Evolutionary conservation across 1,140 invertebrate species (phyloP).

Genomic region (Drosophila pectinifera): DNA sequence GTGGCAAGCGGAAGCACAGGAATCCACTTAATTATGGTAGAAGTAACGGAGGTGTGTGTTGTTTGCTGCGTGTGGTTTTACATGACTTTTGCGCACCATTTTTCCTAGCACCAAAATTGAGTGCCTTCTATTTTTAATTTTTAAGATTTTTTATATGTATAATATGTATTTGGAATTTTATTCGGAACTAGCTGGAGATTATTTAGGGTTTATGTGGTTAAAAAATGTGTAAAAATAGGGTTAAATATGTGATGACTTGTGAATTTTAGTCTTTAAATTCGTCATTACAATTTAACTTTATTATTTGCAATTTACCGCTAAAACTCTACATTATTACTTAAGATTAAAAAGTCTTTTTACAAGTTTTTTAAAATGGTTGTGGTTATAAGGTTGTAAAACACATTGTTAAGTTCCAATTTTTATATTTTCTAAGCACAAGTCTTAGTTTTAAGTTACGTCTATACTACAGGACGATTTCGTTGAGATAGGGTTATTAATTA

Average conservation of each 20-base stretch:
- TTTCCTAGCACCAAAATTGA: slow-evolving; percentile 64
- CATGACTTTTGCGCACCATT: slow-evolving; percentile 82
- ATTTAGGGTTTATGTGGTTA: background rate
- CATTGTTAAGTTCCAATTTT: too few species aligned
- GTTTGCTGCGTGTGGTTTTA: slow-evolving; percentile 84
- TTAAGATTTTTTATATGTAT: background rate
- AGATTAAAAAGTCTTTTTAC: background rate
- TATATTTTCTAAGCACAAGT: background rate
- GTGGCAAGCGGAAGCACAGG: slow-evolving; percentile 77
- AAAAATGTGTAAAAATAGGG: background rate
- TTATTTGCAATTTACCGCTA: too few species aligned
- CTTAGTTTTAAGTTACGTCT: background rate
- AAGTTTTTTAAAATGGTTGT: too few species aligned
- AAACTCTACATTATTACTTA: background rate
- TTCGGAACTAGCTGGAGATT: background rate
- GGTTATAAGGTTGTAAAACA: background rate
- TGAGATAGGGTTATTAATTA: background rate
- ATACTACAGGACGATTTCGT: too few species aligned
- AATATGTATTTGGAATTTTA: background rate
- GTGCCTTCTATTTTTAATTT: slow-evolving; percentile 59
- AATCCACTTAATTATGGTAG: slow-evolving; percentile 83
- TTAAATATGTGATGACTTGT: background rate
- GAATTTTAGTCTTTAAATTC: background rate
- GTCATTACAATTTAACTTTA: too few species aligned
- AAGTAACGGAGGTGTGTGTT: slow-evolving; percentile 84